Conservation (phyloP, 2,888 invertebrate species). For the Amphiduros pacificus region DNA sequence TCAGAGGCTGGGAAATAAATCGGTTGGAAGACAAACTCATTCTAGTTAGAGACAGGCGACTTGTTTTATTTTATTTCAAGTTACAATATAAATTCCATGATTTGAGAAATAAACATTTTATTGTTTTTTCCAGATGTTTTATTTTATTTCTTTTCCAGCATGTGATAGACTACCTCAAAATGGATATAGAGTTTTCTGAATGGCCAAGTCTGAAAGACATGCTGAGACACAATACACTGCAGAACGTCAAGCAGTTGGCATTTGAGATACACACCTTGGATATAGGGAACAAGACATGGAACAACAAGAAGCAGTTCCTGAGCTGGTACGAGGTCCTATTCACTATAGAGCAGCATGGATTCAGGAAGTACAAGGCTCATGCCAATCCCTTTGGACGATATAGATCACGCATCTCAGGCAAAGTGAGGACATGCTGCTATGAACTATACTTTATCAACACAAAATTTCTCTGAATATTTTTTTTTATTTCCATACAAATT, state of each 20-base stretch:
- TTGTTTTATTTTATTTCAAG: too few species aligned
- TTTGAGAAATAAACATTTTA: too few species aligned
- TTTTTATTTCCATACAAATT: too few species aligned
- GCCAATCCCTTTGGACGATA: slow-evolving; percentile 27
- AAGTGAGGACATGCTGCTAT: slow-evolving; percentile 29
- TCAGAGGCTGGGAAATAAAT: too few species aligned
- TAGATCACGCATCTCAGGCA: slow-evolving; percentile 22
- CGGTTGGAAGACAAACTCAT: too few species aligned
- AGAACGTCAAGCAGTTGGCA: slow-evolving; percentile 31
- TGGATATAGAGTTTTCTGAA: slow-evolving; percentile 33
- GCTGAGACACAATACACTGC: slow-evolving; percentile 22
- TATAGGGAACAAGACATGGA: slow-evolving; percentile 14
- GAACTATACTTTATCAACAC: slow-evolving; percentile 32
- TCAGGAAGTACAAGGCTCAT: slow-evolving; percentile 24
- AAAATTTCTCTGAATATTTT: too few species aligned
- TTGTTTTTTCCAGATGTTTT: too few species aligned
- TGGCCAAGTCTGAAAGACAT: slow-evolving; percentile 27
- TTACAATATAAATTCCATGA: too few species aligned
- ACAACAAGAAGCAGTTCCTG: slow-evolving; percentile 21
- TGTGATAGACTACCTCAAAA: slow-evolving; percentile 29
- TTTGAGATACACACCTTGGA: slow-evolving; percentile 33
- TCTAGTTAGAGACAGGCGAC: too few species aligned
- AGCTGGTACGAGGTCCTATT: slow-evolving; percentile 17
- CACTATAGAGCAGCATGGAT: slow-evolving; percentile 24
- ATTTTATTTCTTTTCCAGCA: slow-evolving; percentile 22